phyloP scores from a whole-genome alignment of 1,140 invertebrate species.

The Elysia chlorotica region DNA sequence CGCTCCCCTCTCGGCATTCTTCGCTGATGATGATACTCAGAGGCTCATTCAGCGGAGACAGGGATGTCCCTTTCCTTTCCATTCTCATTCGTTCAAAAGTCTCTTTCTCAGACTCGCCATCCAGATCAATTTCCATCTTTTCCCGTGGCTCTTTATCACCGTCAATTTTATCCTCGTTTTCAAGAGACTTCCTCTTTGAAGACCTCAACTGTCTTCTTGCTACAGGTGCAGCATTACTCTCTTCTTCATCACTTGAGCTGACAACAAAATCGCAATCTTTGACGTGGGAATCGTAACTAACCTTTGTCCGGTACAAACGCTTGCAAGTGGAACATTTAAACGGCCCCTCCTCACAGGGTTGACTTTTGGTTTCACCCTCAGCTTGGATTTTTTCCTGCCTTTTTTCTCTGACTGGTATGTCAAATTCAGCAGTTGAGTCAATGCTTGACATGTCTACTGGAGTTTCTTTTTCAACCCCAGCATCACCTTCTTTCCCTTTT shows the following conservation, averaged over 20 bases:
- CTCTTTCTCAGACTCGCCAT: too few relatives aligned
- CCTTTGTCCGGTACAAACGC: slow-evolving; percentile 84
- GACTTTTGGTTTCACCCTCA: slow-evolving; percentile 52
- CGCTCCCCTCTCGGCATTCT: slow-evolving; percentile 16
- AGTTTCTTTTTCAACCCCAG: neutral
- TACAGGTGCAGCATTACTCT: slow-evolving; percentile 30
- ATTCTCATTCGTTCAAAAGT: neutral
- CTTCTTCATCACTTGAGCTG: slow-evolving; percentile 60
- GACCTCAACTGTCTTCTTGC: slow-evolving; percentile 14
- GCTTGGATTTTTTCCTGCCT: slow-evolving; percentile 55
- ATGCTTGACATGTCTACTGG: too few relatives aligned
- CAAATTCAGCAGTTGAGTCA: too few relatives aligned
- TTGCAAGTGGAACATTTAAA: slow-evolving; percentile 87
- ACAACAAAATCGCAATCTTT: slow-evolving; percentile 70
- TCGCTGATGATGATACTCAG: slow-evolving; percentile 24
- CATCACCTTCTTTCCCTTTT: too few relatives aligned
- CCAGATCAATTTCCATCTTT: neutral
- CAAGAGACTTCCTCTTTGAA: neutral
- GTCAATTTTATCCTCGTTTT: neutral
- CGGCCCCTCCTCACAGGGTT: slow-evolving; percentile 65
- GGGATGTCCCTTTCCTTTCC: neutral
- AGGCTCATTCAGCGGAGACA: slow-evolving; percentile 10
- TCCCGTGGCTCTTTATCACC: slow-evolving; percentile 7
- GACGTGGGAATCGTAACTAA: slow-evolving; percentile 84
- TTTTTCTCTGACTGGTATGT: too few relatives aligned